Base-by-base conservation (phyloP, 2,113 vertebrate species). In the Menidia beryllina region DNA sequence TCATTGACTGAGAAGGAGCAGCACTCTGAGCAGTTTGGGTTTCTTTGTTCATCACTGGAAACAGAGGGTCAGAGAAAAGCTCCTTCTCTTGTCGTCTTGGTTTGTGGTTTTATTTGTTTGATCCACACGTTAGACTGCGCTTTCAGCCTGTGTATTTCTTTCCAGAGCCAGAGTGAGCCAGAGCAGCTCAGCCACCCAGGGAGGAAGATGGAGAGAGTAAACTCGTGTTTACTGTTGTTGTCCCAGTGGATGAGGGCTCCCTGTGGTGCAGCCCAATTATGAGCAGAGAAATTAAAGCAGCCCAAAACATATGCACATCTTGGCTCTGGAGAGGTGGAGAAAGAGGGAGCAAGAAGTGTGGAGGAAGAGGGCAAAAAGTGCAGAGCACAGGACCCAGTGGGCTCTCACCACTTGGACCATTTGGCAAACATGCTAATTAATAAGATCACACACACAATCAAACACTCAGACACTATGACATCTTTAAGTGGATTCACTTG, bases 241-340 rank as follows among this genome's bases (percentile, higher is more conserved):
- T 84, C 87, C 86, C 85, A 75, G 81, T 62, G 82, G 87, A 88
- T 81, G 73, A 71, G 39, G 79, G 64, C 69, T 79, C 83, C 81
- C 79, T 68, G 73, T n/a, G 72, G 79, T 88, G 90, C 80, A 81
- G 79, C 83, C 88, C 81, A 92, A 90, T 92, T 91, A 91, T 87
- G 86, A 90, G 87, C 62, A 25, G 61, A 77, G 83, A 86, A 90
- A 91, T 88, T 86, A 88, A 91, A 91, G 89, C 75, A 81, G 74
- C 85, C 85, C 90, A 76, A 84, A 86, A 88, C 83, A 82, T 82
- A 88, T 82, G 86, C 78, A 79, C 68, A 82, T 76, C 66, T 71
- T 68, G 36, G 70, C 83, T 88, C 81, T 55, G 76, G 79, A 87
- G 88, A 30, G 80, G 61, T 53, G 36, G 68, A 69, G 69, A 64